Base-by-base conservation (phyloP, 2,888 invertebrate genomes). In the Megalurothrips usitatus region DNA sequence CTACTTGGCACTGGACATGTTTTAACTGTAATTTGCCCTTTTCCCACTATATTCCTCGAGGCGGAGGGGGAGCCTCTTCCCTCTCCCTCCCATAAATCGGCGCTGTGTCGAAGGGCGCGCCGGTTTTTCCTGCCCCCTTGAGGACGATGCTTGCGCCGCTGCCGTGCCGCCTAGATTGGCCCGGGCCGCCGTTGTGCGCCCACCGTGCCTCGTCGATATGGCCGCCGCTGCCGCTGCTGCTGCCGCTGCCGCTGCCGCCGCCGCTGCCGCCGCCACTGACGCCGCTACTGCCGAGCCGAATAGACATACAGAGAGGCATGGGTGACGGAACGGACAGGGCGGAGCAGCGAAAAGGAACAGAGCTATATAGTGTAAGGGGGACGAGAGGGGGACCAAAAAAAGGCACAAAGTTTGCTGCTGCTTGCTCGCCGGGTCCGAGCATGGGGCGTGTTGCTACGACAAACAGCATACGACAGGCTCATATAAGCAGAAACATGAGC, bases 391-490 rank as follows among this genome's bases (percentile, higher is more conserved):
- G 58, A n/a, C 58, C 17, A 17, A 17, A 58, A n/a, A 58, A n/a
- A n/a, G 58, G 14, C 2, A n/a, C 58, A 58, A 58, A 58, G 58
- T 52, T 52, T 52, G 52, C 19, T 52, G 52, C 52, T 19, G 52
- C 14, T 58, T 17, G 17, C 58, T 14, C 14, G 17, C 58, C 58
- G 19, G 19, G 58, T n/a, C 58, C 58, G 34, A 8, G 12, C 58
- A 17, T 0, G 58, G 12, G 34, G 34, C 34, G 34, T 43, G 34
- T n/a, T n/a, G 58, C 58, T 58, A 11, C 58, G 58, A 2, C 58
- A 58, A 58, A 58, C 58, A 58, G 58, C 58, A 58, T 58, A 58
- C 58, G 58, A 58, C 58, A 58, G 58, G 58, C 58, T 58, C 58
- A 58, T 58, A 58, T 58, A 58, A 58, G 58, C 58, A 58, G 58